Evolutionary conservation across 2,113 vertebrate species (phyloP), one percentile per base, ranked within the genome.

Genomic region (Eira barbara): DNA sequence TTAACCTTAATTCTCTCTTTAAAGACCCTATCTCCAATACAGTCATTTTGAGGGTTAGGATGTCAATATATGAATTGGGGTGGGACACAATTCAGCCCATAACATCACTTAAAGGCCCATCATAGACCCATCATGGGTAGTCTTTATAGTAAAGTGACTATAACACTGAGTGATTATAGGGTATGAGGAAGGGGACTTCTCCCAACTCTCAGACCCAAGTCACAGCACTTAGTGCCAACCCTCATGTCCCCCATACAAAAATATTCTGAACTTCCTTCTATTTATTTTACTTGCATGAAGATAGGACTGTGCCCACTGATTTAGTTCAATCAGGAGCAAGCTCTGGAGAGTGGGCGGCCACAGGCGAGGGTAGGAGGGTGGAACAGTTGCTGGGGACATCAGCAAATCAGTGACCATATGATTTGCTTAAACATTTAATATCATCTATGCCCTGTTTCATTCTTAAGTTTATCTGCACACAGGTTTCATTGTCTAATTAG

Each of bases 141-240:
- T 45, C 1, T 81, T 59, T 17, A 27, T 6, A 17, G 79, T 3
- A 34, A 27, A n/a, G 39, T 42, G 17, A 3, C 34, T 67, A 7
- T 4, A 59, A 55, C 7, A 36, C 36, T 0, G 1, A 36, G 15
- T 27, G 20, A 47, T 34, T 2, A 1, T 34, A 9, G 39, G 4
- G 34, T 8, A 31, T 6, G 2, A n/a, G 39, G 3, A 85, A 42
- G 17, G 1, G 2, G 23, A 21, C 39, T 29, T 15, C 13, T 2
- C n/a, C 55, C 55, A 79, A 6, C 31, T 95, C 45, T 39, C 52
- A 78, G 71, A 27, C 18, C 57, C 21, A 0, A 31, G 39, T 57
- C 87, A 10, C 1, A 31, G 27, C 9, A 31, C 18, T 29, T 29
- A 34, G 25, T 47, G 39, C 45, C 34, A 63, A 7, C 4, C 1